Evolutionary conservation across 2,888 invertebrate genomes (phyloP), one percentile per base, ranked within the genome.

Genomic region (Lucinisca nassula): DNA sequence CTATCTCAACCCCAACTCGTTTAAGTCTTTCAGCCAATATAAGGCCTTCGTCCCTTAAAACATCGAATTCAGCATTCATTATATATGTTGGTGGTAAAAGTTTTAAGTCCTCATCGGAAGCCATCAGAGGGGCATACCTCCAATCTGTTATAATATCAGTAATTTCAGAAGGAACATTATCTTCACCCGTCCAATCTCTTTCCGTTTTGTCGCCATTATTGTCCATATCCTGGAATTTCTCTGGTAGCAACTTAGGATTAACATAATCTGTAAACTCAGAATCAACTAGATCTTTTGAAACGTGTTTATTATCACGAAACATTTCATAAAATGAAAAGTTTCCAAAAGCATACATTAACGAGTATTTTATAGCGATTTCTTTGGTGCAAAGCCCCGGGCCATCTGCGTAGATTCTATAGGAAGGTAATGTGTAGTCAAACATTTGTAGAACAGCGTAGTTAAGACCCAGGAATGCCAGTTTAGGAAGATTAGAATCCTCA

Each of bases 381-480:
- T 88, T 89, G n/a, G 84, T 87, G 0, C 90, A 49, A 17, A 85
- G 70, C 8, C 89, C 84, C n/a, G 91, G 88, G n/a, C 90, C 85
- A 10, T 82, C 37, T 4, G 75, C 79, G 49, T 88, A 81, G 32
- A 84, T 82, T 17, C 81, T 30, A 85, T 95, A 92, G 8, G 91
- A 91, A 1, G 94, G 93, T 24, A 94, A 88, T 76, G 92, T 92
- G 84, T 96, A 95, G 84, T 95, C 94, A 85, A 96, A 93, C 30
- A 94, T 90, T 73, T 92, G 92, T 0, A 92, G 82, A 6, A 85
- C 88, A 0, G 92, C 92, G 61, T 91, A 91, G 55, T 91, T 88
- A 3, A 92, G 67, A 0, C 89, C 85, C 74, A 89, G 90, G n/a
- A 92, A 82, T 35, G 85, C 87, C n/a, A 91, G 30, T n/a, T 38